Conservation (phyloP, 64 coral and sea anemone species). For the Montipora capricornis region DNA sequence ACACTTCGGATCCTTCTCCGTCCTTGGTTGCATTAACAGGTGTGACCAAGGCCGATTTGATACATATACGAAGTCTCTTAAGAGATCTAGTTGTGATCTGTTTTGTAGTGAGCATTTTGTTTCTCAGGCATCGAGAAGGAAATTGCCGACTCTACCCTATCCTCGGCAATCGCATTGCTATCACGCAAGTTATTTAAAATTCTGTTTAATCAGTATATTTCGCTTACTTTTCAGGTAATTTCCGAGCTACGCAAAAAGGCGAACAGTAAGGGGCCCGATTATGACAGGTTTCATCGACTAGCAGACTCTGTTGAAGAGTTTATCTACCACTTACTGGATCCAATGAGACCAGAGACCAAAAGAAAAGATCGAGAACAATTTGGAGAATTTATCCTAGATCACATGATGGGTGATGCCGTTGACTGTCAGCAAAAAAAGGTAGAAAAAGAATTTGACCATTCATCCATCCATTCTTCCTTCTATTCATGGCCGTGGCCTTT, state of each 20-base stretch:
- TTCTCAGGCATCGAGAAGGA: no score
- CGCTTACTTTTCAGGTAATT: not conserved
- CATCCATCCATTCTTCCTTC: no score
- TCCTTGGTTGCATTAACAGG: no score
- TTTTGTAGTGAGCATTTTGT: no score
- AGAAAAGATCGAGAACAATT: not conserved
- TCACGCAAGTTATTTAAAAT: no score
- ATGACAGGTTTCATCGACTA: not conserved
- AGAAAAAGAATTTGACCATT: not conserved
- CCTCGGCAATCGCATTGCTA: no score
- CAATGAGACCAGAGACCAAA: not conserved
- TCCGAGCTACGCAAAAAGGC: not conserved
- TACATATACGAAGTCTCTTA: no score
- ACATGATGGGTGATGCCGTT: not conserved
- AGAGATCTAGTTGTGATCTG: no score
- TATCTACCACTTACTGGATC: not conserved
- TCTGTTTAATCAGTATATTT: not conserved
- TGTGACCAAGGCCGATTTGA: no score
- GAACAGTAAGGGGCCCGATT: not conserved
- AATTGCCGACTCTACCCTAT: no score
- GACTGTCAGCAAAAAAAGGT: not conserved
- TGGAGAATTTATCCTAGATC: not conserved
- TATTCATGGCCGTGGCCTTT: no score
- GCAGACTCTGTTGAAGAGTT: conserved; percentile 3
- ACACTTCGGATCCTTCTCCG: no score